Evolutionary conservation across 2,888 invertebrate genomes (phyloP).

Genomic region (Eurois occulta): DNA sequence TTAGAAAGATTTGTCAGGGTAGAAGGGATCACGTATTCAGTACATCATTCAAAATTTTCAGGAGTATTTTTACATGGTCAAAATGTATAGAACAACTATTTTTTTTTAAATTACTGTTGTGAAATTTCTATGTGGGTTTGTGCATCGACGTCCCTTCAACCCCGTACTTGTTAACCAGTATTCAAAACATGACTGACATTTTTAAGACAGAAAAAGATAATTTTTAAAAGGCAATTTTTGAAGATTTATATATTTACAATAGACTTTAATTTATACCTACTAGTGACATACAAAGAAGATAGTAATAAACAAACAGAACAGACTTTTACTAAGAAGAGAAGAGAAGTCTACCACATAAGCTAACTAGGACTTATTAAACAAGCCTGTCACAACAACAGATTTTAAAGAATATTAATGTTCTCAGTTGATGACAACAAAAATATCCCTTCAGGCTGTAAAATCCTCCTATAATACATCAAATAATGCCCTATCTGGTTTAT

Average conservation of each 20-base stretch:
- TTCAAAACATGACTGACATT: background rate
- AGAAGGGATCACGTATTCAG: background rate
- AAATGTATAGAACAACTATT: background rate
- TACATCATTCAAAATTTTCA: background rate
- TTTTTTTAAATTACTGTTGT: no score
- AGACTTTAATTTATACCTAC: background rate
- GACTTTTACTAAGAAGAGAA: background rate
- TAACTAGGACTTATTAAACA: background rate
- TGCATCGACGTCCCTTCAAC: background rate
- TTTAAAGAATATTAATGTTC: no score
- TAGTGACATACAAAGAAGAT: background rate
- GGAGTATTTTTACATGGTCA: background rate
- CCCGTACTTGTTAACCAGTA: background rate
- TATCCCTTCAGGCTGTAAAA: background rate
- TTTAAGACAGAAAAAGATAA: background rate
- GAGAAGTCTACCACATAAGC: background rate
- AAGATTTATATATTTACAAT: background rate
- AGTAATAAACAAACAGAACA: background rate
- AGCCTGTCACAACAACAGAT: background rate
- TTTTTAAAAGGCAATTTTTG: background rate
- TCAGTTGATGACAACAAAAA: background rate
- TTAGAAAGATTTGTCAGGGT: background rate
- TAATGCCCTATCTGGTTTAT: background rate
- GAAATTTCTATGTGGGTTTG: no score
- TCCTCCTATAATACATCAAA: background rate